Percentiles rank a stretch among this genome's conserved stretches.
Evolutionary conservation across 2,797 vertebrate genomes (phyloP).

Genomic region (Knipowitschia caucasica): DNA sequence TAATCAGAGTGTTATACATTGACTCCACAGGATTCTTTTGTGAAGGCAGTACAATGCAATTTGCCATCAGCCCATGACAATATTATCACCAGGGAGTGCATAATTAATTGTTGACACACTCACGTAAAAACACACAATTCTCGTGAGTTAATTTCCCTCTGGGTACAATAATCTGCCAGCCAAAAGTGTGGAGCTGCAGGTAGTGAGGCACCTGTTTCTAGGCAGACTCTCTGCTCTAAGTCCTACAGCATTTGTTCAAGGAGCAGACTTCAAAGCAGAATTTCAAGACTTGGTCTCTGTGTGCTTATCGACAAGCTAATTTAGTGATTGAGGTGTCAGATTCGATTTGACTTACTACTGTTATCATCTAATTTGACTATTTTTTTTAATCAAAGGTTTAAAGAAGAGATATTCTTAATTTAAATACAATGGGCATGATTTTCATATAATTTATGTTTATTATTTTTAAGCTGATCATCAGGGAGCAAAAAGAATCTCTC

Average conservation of each 20-base stretch:
- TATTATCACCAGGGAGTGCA: conserved; percentile 17
- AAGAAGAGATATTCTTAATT: too few species aligned
- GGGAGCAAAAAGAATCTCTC: too few species aligned
- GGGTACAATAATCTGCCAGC: conserved; percentile 19
- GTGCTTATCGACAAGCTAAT: too few species aligned
- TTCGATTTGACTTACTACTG: too few species aligned
- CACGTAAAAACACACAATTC: conserved; percentile 14
- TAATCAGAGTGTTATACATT: not conserved
- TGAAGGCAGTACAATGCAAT: conserved; percentile 6
- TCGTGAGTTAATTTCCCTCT: conserved; percentile 42
- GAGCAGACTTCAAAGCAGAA: too few species aligned
- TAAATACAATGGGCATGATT: too few species aligned
- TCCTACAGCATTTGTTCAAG: not conserved
- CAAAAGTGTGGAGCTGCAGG: conserved; percentile 35
- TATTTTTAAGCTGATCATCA: too few species aligned
- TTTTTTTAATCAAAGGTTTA: too few species aligned
- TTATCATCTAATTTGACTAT: too few species aligned
- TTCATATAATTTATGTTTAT: too few species aligned
- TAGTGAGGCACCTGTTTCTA: conserved; percentile 39
- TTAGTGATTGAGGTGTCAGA: too few species aligned
- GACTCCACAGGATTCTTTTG: conserved; percentile 1
- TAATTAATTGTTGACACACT: conserved; percentile 41
- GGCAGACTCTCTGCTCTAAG: conserved; percentile 21
- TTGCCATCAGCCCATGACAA: conserved; percentile 3
- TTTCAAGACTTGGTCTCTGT: too few species aligned